These are phyloP conservation scores for Contarinia nasturtii DNA, from an alignment of 1,140 invertebrate genomes.

Conservation along the genomic window DNA sequence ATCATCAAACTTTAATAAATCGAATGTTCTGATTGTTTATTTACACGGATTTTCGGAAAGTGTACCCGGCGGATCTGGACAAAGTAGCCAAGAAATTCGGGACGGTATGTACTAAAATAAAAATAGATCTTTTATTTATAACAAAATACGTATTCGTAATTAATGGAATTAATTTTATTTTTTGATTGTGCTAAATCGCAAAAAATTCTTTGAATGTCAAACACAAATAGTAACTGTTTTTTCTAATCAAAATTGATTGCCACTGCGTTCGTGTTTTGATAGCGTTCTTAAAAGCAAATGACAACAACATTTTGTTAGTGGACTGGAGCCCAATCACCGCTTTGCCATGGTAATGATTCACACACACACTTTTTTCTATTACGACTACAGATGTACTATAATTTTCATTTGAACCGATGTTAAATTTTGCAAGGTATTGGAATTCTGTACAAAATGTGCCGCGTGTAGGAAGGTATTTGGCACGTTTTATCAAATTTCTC, in stretches of 20 bases:
- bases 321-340: conserved; percentile 49
- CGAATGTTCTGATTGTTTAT: conserved; percentile 45
- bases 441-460: conserved; percentile 48
- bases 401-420: too few relatives aligned
- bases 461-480: conserved; percentile 36
- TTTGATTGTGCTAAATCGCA: too few relatives aligned
- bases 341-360: conserved; percentile 38
- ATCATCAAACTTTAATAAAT: conserved; percentile 28
- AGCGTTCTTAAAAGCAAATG: conserved; percentile 41
- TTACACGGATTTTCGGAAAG: conserved; percentile 57
- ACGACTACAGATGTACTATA: too few relatives aligned
- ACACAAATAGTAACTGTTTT: conserved; percentile 3
- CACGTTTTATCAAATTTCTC: conserved; percentile 40
- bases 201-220: too few relatives aligned
- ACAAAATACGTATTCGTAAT: too few relatives aligned
- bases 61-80: conserved; percentile 26
- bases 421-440: too few relatives aligned
- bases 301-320: conserved; percentile 54
- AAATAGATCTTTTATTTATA: not conserved
- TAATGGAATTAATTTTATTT: too few relatives aligned
- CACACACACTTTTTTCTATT: too few relatives aligned
- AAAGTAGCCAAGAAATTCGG: conserved; percentile 37
- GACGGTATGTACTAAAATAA: conserved; percentile 31
- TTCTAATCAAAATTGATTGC: not conserved
- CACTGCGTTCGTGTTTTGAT: conserved; percentile 14